Conservation (phyloP, 2,888 invertebrate species). For the Ennomos erosarius region DNA sequence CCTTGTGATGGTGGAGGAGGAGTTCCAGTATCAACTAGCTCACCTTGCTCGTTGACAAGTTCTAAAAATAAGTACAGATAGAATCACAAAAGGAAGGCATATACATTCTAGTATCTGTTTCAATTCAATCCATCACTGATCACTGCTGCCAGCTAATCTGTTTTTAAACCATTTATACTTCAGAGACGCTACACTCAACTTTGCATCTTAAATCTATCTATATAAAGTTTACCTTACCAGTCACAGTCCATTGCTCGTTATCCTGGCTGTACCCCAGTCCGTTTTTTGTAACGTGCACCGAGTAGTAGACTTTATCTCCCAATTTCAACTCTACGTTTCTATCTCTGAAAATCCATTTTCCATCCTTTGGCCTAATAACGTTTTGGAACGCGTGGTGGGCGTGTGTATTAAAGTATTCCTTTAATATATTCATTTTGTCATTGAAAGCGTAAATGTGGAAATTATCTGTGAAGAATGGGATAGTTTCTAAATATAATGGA, state of each 20-base stretch:
- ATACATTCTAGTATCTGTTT: no score
- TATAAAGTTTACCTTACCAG: conserved; percentile 60
- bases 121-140: background rate
- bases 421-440: no score
- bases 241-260: conserved; percentile 84
- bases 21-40: conserved; percentile 45
- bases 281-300: conserved; percentile 90
- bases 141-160: no score
- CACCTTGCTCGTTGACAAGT: conserved; percentile 67
- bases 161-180: background rate
- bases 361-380: conserved; percentile 67
- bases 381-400: no score
- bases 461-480: no score
- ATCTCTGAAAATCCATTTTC: conserved; percentile 89
- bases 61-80: conserved; percentile 52
- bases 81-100: background rate
- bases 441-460: no score
- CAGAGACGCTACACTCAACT: no score
- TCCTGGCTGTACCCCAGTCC: conserved; percentile 89
- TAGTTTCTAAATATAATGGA: no score
- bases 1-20: conserved; percentile 2
- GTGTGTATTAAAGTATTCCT: no score
- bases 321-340: conserved; percentile 82
- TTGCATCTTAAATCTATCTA: no score
- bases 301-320: conserved; percentile 90